Percentiles rank a stretch among this genome's conserved stretches.
These are phyloP conservation scores for Trichopoda pennipes DNA, from an alignment of 2,888 invertebrate species.

Conservation along the genomic window DNA sequence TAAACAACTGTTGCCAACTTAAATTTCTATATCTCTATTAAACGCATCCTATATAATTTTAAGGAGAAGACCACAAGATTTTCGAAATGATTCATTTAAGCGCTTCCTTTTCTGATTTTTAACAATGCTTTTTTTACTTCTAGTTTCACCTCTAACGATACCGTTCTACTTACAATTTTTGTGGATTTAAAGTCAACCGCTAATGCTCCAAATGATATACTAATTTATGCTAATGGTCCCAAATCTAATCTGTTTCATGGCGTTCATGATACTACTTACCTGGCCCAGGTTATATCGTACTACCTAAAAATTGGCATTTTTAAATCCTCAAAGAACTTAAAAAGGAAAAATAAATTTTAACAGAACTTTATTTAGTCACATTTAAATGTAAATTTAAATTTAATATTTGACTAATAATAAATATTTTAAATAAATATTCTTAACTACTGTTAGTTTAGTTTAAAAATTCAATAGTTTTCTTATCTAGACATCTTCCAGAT, in stretches of 20 bases:
- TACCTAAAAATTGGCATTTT: slow-evolving; percentile 87
- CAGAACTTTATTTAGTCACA: slow-evolving; percentile 58
- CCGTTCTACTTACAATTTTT: slow-evolving; percentile 70
- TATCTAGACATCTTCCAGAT: slow-evolving; percentile 50
- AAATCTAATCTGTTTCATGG: slow-evolving; percentile 91
- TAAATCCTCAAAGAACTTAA: not conserved
- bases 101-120: too few species aligned
- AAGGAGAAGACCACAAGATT: too few species aligned
- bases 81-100: too few species aligned
- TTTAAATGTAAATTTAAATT: slow-evolving; percentile 61
- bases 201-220: slow-evolving; percentile 77
- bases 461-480: not conserved
- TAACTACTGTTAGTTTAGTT: slow-evolving; percentile 29
- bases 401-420: slow-evolving; percentile 66
- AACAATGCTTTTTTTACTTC: not conserved
- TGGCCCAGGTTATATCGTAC: slow-evolving; percentile 90
- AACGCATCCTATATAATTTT: too few species aligned
- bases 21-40: too few species aligned
- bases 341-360: slow-evolving; percentile 10
- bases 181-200: slow-evolving; percentile 27
- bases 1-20: too few species aligned
- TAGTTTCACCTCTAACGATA: slow-evolving; percentile 56
- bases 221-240: slow-evolving; percentile 85
- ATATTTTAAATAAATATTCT: slow-evolving; percentile 60
- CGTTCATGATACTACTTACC: slow-evolving; percentile 93